A percentile compares a stretch with the other conserved stretches of the same genome.
phyloP scores from a whole-genome alignment of 2,797 vertebrate species.

The Lerista edwardsae region DNA sequence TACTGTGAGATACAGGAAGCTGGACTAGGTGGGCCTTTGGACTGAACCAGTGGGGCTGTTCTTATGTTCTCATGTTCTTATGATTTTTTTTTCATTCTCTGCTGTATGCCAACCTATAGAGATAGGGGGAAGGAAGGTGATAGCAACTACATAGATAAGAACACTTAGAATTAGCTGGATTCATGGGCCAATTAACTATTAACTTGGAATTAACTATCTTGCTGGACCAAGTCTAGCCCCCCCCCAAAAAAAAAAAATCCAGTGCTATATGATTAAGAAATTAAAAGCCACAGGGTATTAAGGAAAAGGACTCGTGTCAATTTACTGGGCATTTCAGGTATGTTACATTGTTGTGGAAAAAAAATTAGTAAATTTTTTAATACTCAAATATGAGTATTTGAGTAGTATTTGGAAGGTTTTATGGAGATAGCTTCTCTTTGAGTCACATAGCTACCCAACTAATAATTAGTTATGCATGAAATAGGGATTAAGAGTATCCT shows the following conservation, averaged over 20 bases:
- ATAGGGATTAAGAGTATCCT: slow-evolving; percentile 23
- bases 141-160: neutral
- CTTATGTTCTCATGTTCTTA: too few relatives aligned
- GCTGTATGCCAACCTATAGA: neutral
- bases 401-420: slow-evolving; percentile 15
- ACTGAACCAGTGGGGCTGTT: too few relatives aligned
- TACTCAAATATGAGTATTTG: too few relatives aligned
- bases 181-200: too few relatives aligned
- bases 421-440: slow-evolving; percentile 17
- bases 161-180: neutral
- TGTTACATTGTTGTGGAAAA: neutral
- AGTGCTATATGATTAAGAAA: neutral
- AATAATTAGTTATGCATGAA: slow-evolving; percentile 38
- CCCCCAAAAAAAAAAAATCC: too few relatives aligned
- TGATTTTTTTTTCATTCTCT: too few relatives aligned
- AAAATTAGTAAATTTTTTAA: slow-evolving; percentile 12
- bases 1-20: too few relatives aligned
- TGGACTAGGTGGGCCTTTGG: too few relatives aligned
- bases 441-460: slow-evolving; percentile 31
- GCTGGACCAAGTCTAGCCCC: neutral
- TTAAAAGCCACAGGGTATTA: neutral
- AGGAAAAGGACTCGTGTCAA: slow-evolving; percentile 13
- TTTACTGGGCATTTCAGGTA: slow-evolving; percentile 5
- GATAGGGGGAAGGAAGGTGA: neutral
- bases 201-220: neutral